Conservation (phyloP, 2,888 invertebrate genomes). For the Trachelus troglodyta region DNA sequence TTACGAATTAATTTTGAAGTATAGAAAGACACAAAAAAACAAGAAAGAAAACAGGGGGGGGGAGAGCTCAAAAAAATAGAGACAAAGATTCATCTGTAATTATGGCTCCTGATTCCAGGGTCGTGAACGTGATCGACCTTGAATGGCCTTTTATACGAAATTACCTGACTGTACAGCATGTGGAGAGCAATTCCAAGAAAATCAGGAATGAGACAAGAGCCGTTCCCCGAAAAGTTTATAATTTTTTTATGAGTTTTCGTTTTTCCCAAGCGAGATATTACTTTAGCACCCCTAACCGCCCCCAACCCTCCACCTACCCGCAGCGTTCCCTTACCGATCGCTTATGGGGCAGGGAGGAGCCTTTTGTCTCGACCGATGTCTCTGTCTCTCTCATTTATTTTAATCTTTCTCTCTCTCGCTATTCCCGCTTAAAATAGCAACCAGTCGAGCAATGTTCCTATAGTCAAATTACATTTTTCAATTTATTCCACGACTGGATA, state of each 20-base stretch:
- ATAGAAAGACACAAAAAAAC: too few species aligned
- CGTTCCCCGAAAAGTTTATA: not conserved
- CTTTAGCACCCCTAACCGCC: not conserved
- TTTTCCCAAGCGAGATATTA: not conserved
- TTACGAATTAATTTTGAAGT: not conserved
- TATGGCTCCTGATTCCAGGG: not conserved
- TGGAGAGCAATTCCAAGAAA: not conserved
- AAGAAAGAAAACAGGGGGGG: not conserved
- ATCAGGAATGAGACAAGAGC: not conserved
- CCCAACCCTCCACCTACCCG: not conserved
- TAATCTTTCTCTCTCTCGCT: not conserved
- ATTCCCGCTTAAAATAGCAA: not conserved
- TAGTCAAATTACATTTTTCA: not conserved
- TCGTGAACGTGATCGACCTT: not conserved
- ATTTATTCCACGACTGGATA: constrained; percentile 4
- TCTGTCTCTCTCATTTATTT: not conserved
- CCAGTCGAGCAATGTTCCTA: not conserved
- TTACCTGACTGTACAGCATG: not conserved
- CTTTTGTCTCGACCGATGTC: not conserved
- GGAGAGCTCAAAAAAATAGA: not conserved
- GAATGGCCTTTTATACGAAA: not conserved
- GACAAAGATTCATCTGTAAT: not conserved
- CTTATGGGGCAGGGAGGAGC: not conserved
- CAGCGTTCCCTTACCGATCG: not conserved
- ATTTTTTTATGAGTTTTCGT: not conserved